Conservation (phyloP, 2,797 vertebrate genomes). For the Sebastes wilsoni region DNA sequence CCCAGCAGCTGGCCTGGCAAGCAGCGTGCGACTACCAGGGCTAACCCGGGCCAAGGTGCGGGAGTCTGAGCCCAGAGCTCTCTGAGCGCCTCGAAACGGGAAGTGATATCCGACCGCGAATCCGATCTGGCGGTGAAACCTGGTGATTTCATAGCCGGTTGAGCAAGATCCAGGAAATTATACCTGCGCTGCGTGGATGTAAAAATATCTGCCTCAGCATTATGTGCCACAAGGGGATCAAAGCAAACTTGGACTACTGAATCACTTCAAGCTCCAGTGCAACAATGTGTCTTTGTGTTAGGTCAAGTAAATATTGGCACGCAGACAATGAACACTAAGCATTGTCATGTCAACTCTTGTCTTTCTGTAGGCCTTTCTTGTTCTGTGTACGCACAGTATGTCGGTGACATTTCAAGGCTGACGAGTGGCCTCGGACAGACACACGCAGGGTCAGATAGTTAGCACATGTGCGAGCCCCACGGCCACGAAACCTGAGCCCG, state of each 20-base stretch:
- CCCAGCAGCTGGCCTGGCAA: conserved; percentile 72
- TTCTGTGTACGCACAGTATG: not conserved
- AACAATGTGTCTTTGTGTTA: conserved; percentile 41
- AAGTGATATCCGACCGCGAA: conserved; percentile 49
- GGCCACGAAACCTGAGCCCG: conserved; percentile 51
- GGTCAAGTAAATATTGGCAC: conserved; percentile 43
- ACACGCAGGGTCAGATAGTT: conserved; percentile 29
- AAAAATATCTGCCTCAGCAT: conserved; percentile 34
- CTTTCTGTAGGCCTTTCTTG: conserved; percentile 2
- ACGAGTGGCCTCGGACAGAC: conserved; percentile 24
- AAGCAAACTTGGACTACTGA: conserved; percentile 17
- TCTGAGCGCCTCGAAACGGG: conserved; percentile 8
- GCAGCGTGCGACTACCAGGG: conserved; percentile 28
- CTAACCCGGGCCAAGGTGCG: conserved; percentile 31
- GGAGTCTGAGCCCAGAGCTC: conserved; percentile 36
- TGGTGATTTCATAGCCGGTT: conserved; percentile 48
- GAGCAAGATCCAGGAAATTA: conserved; percentile 49
- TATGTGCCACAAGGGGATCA: conserved; percentile 4
- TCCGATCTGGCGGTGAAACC: conserved; percentile 42
- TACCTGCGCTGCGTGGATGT: conserved; percentile 28
- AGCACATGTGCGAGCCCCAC: conserved; percentile 53
- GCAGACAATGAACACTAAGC: conserved; percentile 8
- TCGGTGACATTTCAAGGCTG: conserved; percentile 51
- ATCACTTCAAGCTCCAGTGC: not conserved
- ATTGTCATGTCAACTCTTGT: not conserved